Conservation (phyloP, 2,888 invertebrate species). For the Notocelia uddmanniana region DNA sequence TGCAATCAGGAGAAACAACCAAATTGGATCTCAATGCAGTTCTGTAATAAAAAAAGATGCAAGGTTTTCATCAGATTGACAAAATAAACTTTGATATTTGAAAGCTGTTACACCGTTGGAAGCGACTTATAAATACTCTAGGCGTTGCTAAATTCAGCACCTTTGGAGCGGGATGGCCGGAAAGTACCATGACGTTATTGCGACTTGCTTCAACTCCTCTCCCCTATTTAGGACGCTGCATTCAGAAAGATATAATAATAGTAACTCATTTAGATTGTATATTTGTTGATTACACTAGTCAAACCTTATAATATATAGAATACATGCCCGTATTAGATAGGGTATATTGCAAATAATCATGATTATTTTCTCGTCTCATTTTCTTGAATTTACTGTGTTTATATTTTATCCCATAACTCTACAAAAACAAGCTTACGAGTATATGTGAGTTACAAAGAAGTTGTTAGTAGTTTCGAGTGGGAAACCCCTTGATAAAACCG, state of each 20-base stretch:
- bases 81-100: neutral
- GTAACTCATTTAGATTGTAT: no score
- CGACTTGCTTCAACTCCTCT: no score
- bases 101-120: neutral
- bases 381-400: neutral
- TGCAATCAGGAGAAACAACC: slow-evolving; percentile 47
- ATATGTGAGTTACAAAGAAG: slow-evolving; percentile 17
- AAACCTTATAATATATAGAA: no score
- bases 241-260: no score
- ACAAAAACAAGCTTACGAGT: slow-evolving; percentile 22
- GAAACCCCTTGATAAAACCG: slow-evolving; percentile 21
- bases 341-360: neutral
- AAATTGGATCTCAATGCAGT: slow-evolving; percentile 34
- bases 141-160: no score
- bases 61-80: slow-evolving; percentile 10
- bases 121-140: neutral
- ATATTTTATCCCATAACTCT: slow-evolving; percentile 16
- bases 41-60: slow-evolving; percentile 13
- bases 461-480: slow-evolving; percentile 33
- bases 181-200: no score
- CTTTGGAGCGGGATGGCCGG: no score
- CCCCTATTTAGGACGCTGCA: no score
- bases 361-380: neutral
- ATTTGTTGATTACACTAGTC: no score
- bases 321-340: no score